phyloP scores from a whole-genome alignment of 2,888 invertebrate genomes.

The Dynastes grantii region DNA sequence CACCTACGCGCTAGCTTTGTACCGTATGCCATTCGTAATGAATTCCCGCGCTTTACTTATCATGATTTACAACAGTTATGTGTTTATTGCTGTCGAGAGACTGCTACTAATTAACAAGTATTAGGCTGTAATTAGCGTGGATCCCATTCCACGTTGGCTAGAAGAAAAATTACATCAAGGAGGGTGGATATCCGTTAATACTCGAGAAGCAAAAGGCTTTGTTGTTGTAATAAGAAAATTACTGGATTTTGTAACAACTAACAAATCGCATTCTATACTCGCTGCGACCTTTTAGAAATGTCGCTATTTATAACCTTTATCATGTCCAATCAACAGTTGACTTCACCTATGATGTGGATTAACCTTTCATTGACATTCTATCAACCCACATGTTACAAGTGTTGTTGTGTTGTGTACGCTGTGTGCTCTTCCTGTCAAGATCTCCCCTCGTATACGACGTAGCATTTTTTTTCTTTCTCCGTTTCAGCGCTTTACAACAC shows the following conservation, averaged over 20 bases:
- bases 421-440: not conserved
- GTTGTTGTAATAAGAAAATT: too few relatives aligned
- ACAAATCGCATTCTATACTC: not conserved
- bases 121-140: conserved; percentile 61
- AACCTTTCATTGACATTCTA: conserved; percentile 57
- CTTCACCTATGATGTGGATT: conserved; percentile 62
- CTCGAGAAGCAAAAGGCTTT: too few relatives aligned
- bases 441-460: not conserved
- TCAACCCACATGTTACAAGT: conserved; percentile 36
- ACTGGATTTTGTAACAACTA: conserved; percentile 1
- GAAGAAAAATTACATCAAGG: conserved; percentile 54
- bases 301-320: conserved; percentile 62
- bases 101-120: conserved; percentile 62
- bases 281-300: conserved; percentile 61
- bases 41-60: conserved; percentile 58
- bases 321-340: conserved; percentile 61
- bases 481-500: conserved; percentile 11
- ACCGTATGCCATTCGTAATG: conserved; percentile 52
- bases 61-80: conserved; percentile 62
- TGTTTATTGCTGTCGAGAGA: conserved; percentile 63
- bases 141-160: conserved; percentile 55
- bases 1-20: conserved; percentile 32
- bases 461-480: not conserved
- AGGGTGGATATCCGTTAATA: conserved; percentile 7
- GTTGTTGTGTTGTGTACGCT: not conserved